Base-by-base conservation (phyloP, 2,113 vertebrate genomes). In the Anguilla japonica region DNA sequence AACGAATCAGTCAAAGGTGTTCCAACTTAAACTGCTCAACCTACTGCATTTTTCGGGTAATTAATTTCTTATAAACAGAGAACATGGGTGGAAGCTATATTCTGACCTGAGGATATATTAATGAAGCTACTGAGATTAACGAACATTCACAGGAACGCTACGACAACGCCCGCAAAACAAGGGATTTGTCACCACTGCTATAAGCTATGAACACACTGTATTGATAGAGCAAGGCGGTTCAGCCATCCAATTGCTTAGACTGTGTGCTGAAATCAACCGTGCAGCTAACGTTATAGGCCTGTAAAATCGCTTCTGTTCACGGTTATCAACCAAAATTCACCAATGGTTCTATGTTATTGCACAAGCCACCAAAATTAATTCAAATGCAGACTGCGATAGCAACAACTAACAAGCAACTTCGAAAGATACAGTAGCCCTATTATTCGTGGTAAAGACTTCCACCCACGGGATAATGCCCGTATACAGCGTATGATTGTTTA, bases 391-490 rank as follows among this genome's bases (percentile, higher is more conserved):
- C 5, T n/a, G n/a, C 22, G 26, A n/a, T 34, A 75, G n/a, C 11
- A 14, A 34, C 71, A 75, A n/a, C n/a, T 29, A 75, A 75, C 71
- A n/a, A 34, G n/a, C 71, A 75, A n/a, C 71, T 75, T 34, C n/a
- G 71, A 29, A 34, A 75, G 26, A n/a, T 26, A 75, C n/a, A 29
- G 9, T 75, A n/a, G 71, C 22, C 60, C 71, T 71, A 75, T 41
- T 50, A n/a, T 53, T 53, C 67, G 40, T 16, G 67, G 16, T 53
- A 18, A 40, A 79, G 67, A 41, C n/a, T 75, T 85, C 41, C 16
- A 84, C 22, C 83, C 83, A 18, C 40, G 83, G 16, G 43, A 29
- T 60, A 41, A 50, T 84, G 29, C 16, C 84, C 43, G 81, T 83
- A 43, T 46, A 18, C 15, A 15, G 41, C 56, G 56, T 60, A 29